Percentiles rank a stretch among this genome's conserved stretches.
Evolutionary conservation across 2,113 vertebrate genomes (phyloP).

Genomic region (Crotalus tigris): DNA sequence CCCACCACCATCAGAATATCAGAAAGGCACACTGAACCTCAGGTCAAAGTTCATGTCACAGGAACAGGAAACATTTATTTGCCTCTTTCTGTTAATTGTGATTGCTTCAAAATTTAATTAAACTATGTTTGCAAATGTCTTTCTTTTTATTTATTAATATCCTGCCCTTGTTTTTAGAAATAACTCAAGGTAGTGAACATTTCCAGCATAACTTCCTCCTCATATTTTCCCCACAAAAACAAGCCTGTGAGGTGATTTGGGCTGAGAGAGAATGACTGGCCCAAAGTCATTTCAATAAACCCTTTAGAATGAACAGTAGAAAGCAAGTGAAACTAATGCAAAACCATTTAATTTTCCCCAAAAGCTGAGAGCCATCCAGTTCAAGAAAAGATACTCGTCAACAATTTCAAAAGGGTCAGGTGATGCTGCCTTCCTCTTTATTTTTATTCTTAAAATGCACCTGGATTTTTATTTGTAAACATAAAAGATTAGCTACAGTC

Average conservation of each 20-base stretch:
- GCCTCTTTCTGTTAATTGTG: too few relatives aligned
- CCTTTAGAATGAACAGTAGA: slow-evolving; percentile 13
- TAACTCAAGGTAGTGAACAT: too few relatives aligned
- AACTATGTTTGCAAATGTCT: not conserved
- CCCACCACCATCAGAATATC: too few relatives aligned
- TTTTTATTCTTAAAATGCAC: slow-evolving; percentile 56
- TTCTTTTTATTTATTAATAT: not conserved
- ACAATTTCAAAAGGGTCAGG: slow-evolving; percentile 46
- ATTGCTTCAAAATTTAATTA: not conserved
- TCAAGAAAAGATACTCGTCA: slow-evolving; percentile 40
- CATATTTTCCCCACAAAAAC: too few relatives aligned
- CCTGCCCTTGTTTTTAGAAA: too few relatives aligned
- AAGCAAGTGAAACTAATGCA: slow-evolving; percentile 23
- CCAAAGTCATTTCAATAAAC: not conserved
- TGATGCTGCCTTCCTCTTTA: slow-evolving; percentile 50
- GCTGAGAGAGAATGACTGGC: not conserved
- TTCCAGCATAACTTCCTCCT: too few relatives aligned
- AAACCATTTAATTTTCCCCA: slow-evolving; percentile 49
- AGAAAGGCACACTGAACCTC: too few relatives aligned
- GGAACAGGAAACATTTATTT: not conserved
- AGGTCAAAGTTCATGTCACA: too few relatives aligned
- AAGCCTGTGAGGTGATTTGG: too few relatives aligned
- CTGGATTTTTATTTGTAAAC: slow-evolving; percentile 59
- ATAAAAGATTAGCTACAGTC: slow-evolving; percentile 52
- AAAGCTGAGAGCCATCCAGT: slow-evolving; percentile 10